phyloP scores from a whole-genome alignment of 2,113 vertebrate genomes.

The Eurypyga helias region DNA sequence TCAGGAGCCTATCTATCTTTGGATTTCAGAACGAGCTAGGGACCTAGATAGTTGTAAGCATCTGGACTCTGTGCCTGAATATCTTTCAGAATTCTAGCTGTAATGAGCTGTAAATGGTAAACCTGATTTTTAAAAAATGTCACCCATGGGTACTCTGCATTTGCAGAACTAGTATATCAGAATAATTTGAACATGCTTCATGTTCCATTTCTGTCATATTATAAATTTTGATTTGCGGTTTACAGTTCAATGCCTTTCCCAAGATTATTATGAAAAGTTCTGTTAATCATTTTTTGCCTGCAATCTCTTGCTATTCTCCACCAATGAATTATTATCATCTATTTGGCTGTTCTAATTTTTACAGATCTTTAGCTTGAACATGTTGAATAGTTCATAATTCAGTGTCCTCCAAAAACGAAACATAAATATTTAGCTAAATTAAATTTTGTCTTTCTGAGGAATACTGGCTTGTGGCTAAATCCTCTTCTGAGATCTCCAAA shows the following conservation, averaged over 20 bases:
- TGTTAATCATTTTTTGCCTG: neutral
- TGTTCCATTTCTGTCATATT: neutral
- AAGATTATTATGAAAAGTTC: neutral
- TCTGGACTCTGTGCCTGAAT: neutral
- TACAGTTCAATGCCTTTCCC: neutral
- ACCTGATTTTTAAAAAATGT: neutral
- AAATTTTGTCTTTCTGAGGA: slow-evolving; percentile 22
- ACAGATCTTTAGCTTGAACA: neutral
- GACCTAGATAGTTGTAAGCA: neutral
- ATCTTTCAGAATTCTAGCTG: neutral
- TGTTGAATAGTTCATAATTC: slow-evolving; percentile 17
- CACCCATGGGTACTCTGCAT: neutral
- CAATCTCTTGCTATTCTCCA: neutral
- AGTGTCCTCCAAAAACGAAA: neutral
- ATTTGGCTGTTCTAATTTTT: slow-evolving; percentile 9
- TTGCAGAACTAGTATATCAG: neutral
- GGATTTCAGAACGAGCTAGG: neutral
- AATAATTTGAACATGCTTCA: neutral
- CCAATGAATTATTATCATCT: neutral
- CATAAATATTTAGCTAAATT: slow-evolving; percentile 35
- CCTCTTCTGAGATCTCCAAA: neutral
- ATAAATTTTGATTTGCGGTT: neutral
- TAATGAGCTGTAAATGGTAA: neutral
- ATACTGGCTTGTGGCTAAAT: slow-evolving; percentile 12
- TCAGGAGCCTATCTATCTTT: neutral